These are phyloP conservation scores for Sciurus carolinensis DNA, from an alignment of 2,797 vertebrate genomes.

Conservation along the genomic window DNA sequence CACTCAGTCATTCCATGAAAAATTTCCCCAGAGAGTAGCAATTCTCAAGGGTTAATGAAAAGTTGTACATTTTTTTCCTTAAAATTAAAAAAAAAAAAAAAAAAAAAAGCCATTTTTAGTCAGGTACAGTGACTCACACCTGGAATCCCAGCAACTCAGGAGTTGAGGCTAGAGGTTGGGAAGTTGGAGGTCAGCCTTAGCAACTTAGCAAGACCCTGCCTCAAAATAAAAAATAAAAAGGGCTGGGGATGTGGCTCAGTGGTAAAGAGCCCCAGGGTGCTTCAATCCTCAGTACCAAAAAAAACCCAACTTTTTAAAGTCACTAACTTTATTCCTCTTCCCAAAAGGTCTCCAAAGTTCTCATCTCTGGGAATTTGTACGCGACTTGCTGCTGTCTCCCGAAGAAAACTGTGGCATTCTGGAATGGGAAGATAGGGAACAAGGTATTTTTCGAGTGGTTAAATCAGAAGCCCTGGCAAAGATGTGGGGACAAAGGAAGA, in stretches of 20 bases:
- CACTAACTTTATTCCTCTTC: constrained; percentile 41
- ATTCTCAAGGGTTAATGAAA: not conserved
- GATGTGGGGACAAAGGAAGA: constrained; percentile 89
- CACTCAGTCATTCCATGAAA: rapidly evolving
- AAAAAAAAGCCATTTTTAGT: no score
- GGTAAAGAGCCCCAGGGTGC: no score
- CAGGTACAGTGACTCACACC: no score
- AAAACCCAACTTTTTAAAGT: not conserved
- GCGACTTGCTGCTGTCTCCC: constrained; percentile 88
- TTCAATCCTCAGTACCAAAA: no score
- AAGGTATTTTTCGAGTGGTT: constrained; percentile 88
- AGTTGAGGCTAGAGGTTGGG: no score
- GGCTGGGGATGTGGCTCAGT: no score
- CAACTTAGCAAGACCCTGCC: no score
- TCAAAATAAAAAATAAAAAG: no score
- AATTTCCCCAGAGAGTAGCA: not conserved
- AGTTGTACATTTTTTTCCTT: not conserved
- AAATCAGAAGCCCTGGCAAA: constrained; percentile 89
- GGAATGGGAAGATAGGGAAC: constrained; percentile 88
- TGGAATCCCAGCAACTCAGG: no score
- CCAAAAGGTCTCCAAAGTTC: constrained; percentile 87
- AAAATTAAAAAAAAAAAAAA: not conserved
- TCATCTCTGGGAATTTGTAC: constrained; percentile 89
- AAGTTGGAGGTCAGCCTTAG: no score
- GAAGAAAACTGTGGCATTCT: constrained; percentile 87